phyloP scores from a whole-genome alignment of 2,888 invertebrate genomes.

The Ophion slaviceki region DNA sequence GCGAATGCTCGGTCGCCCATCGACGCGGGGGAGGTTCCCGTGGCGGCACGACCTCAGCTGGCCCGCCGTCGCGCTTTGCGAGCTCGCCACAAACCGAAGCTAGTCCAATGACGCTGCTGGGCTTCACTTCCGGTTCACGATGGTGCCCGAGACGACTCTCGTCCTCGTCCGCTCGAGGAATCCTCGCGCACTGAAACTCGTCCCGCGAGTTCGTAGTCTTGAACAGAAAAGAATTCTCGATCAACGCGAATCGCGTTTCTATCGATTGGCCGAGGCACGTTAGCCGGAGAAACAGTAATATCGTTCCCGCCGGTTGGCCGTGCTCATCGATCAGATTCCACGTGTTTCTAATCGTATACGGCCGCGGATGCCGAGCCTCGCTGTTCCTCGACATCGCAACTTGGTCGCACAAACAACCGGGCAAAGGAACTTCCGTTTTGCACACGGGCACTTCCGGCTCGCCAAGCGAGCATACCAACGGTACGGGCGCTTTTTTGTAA shows the following conservation, averaged over 20 bases:
- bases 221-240: constrained; percentile 74
- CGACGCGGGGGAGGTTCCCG: constrained; percentile 37
- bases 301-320: constrained; percentile 73
- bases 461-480: constrained; percentile 37
- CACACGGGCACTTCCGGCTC: constrained; percentile 63
- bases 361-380: constrained; percentile 63
- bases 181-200: constrained; percentile 71
- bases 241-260: constrained; percentile 75
- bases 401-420: constrained; percentile 72
- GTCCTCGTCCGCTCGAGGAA: constrained; percentile 52
- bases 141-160: constrained; percentile 8
- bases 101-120: constrained; percentile 70
- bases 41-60: constrained; percentile 58
- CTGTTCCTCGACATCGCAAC: constrained; percentile 69
- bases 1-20: constrained; percentile 23
- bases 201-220: constrained; percentile 73
- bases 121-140: constrained; percentile 44
- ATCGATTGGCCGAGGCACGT: constrained; percentile 78
- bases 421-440: constrained; percentile 66
- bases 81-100: constrained; percentile 70
- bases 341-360: constrained; percentile 70
- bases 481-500: constrained; percentile 47
- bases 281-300: constrained; percentile 75
- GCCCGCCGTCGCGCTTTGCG: constrained; percentile 67
- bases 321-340: constrained; percentile 72